Base-by-base conservation (phyloP, 2,888 invertebrate species). In the Oscheius myriophilus region DNA sequence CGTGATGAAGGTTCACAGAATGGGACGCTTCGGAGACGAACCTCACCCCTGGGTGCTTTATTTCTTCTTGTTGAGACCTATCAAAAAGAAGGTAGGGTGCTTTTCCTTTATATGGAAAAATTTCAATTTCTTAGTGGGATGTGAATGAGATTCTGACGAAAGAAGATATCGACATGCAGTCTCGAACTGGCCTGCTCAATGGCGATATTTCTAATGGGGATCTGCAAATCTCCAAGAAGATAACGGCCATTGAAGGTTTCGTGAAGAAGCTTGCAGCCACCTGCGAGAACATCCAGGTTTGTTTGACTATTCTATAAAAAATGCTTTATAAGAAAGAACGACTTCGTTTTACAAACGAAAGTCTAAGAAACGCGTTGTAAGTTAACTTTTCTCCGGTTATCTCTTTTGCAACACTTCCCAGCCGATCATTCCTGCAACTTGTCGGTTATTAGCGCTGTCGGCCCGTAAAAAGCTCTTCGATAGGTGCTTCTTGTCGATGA, bases 1-100 rank as follows among this genome's bases (percentile, higher is more conserved):
- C 26, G 81, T 83, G 39, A 78, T 83, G 82, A 73, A 78, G 53
- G 80, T 83, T 1, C 82, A 82, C 59, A 63, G 83, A 33, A 57
- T 75, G 66, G 83, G 83, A 16, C 59, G 83, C 25, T 76, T 73
- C 64, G 82, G 83, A 42, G 72, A 75, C 26, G 82, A 83, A 64
- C 83, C 83, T 4, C 72, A 66, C 16, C 64, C 67, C n/a, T 82
- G 78, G 68, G 57, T 72, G 66, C 69, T 82, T 52, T 69, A 66
- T 21, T 41, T 78, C 14, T 81, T 82, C 66, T 68, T 71, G 9
- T 59, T 82, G 25, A 68, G 66, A 55, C 73, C 77, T 1, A 67
- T 71, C 21, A 72, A 68, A 42, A 57, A 61, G 21, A 43, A 42
- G 67, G 63, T 12, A 63, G 54, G 25, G 16, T n/a, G n/a, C n/a